Conservation (phyloP, 2,888 invertebrate species). For the Yponomeuta plumbellus region DNA sequence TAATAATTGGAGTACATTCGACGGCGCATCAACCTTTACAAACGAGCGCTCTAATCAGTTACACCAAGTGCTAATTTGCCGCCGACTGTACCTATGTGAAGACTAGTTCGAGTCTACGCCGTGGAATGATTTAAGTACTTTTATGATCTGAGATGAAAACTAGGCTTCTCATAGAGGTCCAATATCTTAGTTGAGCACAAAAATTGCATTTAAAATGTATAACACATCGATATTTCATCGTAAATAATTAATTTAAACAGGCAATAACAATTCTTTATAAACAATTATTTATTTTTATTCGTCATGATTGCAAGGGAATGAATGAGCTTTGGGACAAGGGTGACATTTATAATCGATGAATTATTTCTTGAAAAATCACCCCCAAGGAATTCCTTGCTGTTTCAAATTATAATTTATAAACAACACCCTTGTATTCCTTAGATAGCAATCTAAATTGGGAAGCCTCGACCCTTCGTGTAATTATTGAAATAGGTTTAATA, state of each 20-base stretch:
- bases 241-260: conserved; percentile 48
- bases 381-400: not conserved
- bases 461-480: conserved; percentile 17
- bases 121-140: not conserved
- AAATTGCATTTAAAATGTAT: not conserved
- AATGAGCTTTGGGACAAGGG: not conserved
- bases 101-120: not conserved
- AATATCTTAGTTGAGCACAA: conserved; percentile 1
- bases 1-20: not conserved
- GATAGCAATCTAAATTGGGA: not conserved
- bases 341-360: not conserved
- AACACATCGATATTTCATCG: conserved; percentile 5
- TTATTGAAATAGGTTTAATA: not conserved
- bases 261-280: conserved; percentile 54
- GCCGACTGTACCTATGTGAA: no score
- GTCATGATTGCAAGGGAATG: conserved; percentile 40
- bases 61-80: no score
- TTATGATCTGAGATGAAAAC: not conserved
- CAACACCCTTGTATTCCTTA: not conserved
- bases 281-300: conserved; percentile 47
- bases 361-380: not conserved
- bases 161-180: not conserved
- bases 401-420: not conserved
- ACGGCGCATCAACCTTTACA: no score
- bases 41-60: no score